A percentile compares a stretch with the other conserved stretches of the same genome.
Conservation (phyloP, 1,140 invertebrate genomes). For the Venturia canescens region DNA sequence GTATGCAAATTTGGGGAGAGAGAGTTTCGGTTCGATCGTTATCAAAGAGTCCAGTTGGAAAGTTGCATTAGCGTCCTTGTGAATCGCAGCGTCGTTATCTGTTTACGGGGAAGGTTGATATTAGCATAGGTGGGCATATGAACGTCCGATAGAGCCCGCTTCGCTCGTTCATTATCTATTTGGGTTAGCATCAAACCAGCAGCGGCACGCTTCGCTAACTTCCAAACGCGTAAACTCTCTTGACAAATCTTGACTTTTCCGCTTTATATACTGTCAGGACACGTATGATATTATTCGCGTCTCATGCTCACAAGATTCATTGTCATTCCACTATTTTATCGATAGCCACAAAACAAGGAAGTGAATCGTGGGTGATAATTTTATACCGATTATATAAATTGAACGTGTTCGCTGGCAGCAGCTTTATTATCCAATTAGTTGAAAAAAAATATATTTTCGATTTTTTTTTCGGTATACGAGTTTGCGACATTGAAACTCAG, state of each 20-base stretch:
- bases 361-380: too few relatives aligned
- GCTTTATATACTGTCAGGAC: neutral
- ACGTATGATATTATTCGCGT: neutral
- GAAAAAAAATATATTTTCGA: too few relatives aligned
- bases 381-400: too few relatives aligned
- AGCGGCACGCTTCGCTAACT: conserved; percentile 39
- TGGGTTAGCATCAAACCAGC: conserved; percentile 61
- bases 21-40: too few relatives aligned
- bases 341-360: too few relatives aligned
- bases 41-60: neutral
- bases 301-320: neutral
- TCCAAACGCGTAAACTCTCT: conserved; percentile 26
- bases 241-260: neutral
- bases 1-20: too few relatives aligned
- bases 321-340: neutral
- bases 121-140: conserved; percentile 53
- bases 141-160: conserved; percentile 58
- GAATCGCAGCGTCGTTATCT: conserved; percentile 32
- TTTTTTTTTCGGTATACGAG: too few relatives aligned
- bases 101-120: conserved; percentile 38
- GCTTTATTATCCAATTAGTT: too few relatives aligned
- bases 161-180: conserved; percentile 69
- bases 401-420: too few relatives aligned
- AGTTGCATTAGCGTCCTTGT: conserved; percentile 9
- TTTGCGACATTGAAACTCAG: too few relatives aligned